Evolutionary conservation across 1,140 invertebrate species (phyloP).

Genomic region (Myzus persicae): DNA sequence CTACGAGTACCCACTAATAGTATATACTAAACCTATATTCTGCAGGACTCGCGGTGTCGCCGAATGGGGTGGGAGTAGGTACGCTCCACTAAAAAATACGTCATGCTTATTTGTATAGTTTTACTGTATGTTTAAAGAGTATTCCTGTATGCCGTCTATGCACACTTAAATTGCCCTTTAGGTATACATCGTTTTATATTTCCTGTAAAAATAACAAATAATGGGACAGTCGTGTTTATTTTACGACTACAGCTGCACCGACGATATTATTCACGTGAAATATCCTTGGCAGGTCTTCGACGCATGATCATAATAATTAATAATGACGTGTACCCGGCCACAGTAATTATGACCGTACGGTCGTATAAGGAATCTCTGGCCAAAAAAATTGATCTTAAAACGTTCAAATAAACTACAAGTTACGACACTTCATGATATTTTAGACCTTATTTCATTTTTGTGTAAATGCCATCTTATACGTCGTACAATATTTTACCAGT

Average conservation of each 20-base stretch:
- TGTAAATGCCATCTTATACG: background rate
- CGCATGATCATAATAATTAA: background rate
- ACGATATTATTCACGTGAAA: slow-evolving; percentile 1
- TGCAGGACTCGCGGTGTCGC: background rate
- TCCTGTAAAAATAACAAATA: slow-evolving; percentile 9
- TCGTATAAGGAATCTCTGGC: background rate
- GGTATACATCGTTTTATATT: background rate
- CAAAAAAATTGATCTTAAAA: background rate
- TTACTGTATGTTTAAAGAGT: background rate
- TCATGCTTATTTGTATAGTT: background rate
- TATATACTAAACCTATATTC: background rate
- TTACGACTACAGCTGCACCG: background rate
- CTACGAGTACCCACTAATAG: background rate
- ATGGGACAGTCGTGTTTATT: background rate
- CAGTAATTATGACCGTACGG: background rate
- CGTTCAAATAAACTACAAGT: too few species aligned
- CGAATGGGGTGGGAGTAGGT: too few species aligned
- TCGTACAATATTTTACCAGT: background rate
- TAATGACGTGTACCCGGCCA: background rate
- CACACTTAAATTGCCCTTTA: background rate
- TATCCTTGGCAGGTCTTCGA: background rate
- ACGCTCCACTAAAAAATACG: background rate
- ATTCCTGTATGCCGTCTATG: background rate
- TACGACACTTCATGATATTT: too few species aligned
- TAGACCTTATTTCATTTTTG: background rate